Conservation (phyloP, 2,113 vertebrate species). For the Verasper variegatus region DNA sequence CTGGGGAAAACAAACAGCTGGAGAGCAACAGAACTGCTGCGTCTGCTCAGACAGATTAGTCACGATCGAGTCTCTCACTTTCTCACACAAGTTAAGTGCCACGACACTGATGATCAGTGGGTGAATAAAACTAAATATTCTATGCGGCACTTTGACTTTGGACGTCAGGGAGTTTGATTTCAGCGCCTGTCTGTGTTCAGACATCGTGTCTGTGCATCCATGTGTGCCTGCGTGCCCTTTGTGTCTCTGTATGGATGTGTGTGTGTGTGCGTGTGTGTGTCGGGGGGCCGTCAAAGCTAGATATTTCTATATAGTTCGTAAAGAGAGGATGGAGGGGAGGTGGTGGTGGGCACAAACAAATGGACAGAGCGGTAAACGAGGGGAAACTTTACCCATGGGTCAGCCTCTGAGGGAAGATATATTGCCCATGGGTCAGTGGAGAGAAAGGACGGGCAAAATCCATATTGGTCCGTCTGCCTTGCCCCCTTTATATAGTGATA, state of each 20-base stretch:
- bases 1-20: constrained; percentile 55
- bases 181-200: background rate
- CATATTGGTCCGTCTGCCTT: constrained; percentile 84
- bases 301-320: constrained; percentile 69
- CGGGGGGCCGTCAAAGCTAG: constrained; percentile 9
- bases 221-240: background rate
- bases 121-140: background rate
- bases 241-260: constrained; percentile 4
- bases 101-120: constrained; percentile 10
- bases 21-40: constrained; percentile 42
- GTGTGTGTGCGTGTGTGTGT: constrained; percentile 1
- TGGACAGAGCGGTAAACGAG: constrained; percentile 83
- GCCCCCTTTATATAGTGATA: constrained; percentile 86
- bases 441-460: constrained; percentile 83
- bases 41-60: constrained; percentile 61
- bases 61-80: constrained; percentile 45
- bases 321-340: constrained; percentile 63
- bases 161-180: background rate
- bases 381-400: constrained; percentile 83
- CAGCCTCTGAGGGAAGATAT: constrained; percentile 79
- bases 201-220: constrained; percentile 4
- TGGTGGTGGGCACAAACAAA: constrained; percentile 78
- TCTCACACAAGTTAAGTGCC: constrained; percentile 23
- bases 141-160: background rate
- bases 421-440: constrained; percentile 84